Conservation (phyloP, 2,113 vertebrate genomes). For the Elachura formosa region DNA sequence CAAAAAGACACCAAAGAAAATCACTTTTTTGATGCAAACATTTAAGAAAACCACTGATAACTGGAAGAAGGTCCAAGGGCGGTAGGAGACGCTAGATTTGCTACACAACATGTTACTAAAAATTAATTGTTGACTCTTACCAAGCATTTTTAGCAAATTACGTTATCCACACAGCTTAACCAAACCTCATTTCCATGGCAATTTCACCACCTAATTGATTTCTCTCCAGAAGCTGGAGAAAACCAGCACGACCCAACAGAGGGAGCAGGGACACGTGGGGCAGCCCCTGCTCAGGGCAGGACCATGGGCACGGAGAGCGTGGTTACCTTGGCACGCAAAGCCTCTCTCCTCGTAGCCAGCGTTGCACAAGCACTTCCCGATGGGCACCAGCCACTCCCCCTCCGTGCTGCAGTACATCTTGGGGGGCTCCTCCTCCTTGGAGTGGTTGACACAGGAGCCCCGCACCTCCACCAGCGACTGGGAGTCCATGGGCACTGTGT, state of each 20-base stretch:
- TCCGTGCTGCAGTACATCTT: constrained; percentile 99
- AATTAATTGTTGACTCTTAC: neutral
- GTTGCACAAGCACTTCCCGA: constrained; percentile 95
- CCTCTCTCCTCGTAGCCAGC: constrained; percentile 90
- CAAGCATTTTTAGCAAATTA: neutral
- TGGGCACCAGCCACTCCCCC: constrained; percentile 98
- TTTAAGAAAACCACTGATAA: neutral
- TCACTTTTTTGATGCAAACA: neutral
- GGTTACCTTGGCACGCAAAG: constrained; percentile 91
- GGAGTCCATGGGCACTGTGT: constrained; percentile 95
- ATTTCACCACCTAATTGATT: neutral
- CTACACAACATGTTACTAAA: neutral
- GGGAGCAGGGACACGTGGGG: neutral
- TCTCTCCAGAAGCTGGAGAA: neutral
- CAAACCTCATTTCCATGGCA: neutral
- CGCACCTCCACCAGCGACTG: constrained; percentile 95
- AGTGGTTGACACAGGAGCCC: constrained; percentile 96
- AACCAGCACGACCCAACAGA: neutral
- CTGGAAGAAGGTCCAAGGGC: neutral
- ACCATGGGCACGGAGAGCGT: neutral
- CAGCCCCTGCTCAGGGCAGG: neutral
- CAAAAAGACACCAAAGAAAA: neutral
- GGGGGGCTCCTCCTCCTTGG: constrained; percentile 93
- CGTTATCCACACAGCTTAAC: neutral
- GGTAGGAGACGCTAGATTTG: neutral